Base-by-base conservation (phyloP, 2,797 vertebrate species). In the Spinus olivaceus region DNA sequence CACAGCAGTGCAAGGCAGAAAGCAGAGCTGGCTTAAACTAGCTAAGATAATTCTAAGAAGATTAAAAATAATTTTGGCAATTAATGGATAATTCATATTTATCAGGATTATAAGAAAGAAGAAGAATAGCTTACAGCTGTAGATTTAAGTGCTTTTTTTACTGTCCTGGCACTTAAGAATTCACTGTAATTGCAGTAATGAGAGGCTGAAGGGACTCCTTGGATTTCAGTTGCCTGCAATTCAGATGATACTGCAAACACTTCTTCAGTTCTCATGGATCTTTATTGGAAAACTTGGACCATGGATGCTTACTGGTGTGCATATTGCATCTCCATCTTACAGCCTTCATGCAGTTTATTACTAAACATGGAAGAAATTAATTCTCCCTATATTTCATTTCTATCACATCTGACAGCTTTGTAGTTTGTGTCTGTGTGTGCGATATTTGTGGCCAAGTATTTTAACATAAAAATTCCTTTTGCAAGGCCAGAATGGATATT, bases 291-390 rank as follows among this genome's bases (percentile, higher is more conserved):
- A 95, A 84, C 23, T 39, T 92, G 59, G 73, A 54, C 54, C 64
- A 56, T 3, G 88, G 79, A 69, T 72, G 8, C 28, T 79, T 84
- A 59, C 42, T 74, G 50, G 44, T 46, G 70, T 94, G 72, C 35
- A 71, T 78, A 50, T 30, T 78, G 35, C 47, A 74, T 54, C 46
- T 78, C 59, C 14, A 27, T 74, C 19, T 81, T 63, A 76, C 2
- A 27, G 28, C 39, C 72, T 86, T 65, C 25, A 51, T 78, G 32
- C 27, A 72, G 41, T 72, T 92, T 84, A 65, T 84, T 90, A 85
- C 77, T 91, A 91, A 95, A 92, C 54, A 88, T 94, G 91, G 91
- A 86, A 85, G 73, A 90, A 67, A 60, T 19, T 74, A 86, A 61
- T 87, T 94, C 37, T 74, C 44, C 11, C 41, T 64, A 5, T 87